Evolutionary conservation across 35 echinoderm and acorn worm genomes (phyloP), one percentile per base, ranked within the genome.

Genomic region (Heliocidaris tuberculata): DNA sequence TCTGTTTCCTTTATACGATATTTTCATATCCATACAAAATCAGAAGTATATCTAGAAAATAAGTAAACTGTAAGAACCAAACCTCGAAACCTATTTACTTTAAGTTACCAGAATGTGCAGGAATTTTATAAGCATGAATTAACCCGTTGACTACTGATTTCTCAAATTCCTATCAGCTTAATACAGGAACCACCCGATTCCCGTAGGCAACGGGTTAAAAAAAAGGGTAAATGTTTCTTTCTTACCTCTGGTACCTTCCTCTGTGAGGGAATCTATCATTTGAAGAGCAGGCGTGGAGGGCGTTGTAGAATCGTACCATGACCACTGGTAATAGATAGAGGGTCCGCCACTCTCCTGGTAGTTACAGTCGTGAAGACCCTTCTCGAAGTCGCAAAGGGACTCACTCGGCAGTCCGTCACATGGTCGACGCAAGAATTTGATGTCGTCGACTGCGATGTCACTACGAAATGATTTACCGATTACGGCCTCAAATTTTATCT

Each of bases 381-480:
- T 93, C 32, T 96, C 95, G 48, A 96, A 97, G 49, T 86, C 47
- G 32, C 94, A 94, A 9, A 86, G 70, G 30, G 95, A 88, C 24
- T 94, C 93, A 11, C 29, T 94, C 13, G 95, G 86, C 29, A 94
- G 94, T 48, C 96, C 96, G 5, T 85, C 90, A 65, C 97, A 98
- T 4, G 97, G 97, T 85, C 95, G 52, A 61, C 95, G 95, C 1
- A 96, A 13, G 31, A 97, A 92, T 59, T 11, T 50, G 29, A 99
- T 97, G 90, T 99, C 98, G 93, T 99, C 98, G 32, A 99, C 86
- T 30, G 98, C 98, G 78, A 99, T 97, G 85, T 99, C 98, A 42
- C 97, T 96, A 19, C 49, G 48, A 11, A 90, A 94, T 9, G 94
- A 85, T 6, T 50, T 59, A 24, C 98, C 98, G 17, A 99, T 94